phyloP scores from a whole-genome alignment of 2,888 invertebrate genomes.

The Parnassius glacialis region DNA sequence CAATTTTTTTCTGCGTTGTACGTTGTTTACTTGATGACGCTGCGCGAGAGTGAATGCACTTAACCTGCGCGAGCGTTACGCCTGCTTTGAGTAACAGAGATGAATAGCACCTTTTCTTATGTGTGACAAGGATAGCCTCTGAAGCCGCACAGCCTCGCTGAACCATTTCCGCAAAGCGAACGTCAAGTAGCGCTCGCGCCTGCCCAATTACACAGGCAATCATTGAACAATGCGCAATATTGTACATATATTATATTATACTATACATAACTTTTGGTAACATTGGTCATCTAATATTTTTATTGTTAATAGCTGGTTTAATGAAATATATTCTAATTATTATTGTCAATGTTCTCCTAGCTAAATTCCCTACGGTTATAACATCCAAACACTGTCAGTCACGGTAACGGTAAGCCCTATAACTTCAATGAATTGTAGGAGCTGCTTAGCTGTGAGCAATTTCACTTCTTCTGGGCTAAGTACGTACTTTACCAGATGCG shows the following conservation, averaged over 20 bases:
- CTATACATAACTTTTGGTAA: background rate
- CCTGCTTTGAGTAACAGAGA: conserved; percentile 31
- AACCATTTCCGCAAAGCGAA: conserved; percentile 15
- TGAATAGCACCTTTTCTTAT: conserved; percentile 34
- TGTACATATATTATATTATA: conserved; percentile 26
- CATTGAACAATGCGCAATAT: conserved; percentile 44
- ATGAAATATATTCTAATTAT: no score
- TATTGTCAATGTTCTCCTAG: no score
- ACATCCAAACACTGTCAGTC: no score
- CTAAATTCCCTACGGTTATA: no score
- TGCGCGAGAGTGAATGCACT: conserved; percentile 67
- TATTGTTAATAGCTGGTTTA: background rate
- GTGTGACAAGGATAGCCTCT: conserved; percentile 48
- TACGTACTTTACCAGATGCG: no score
- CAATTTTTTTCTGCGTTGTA: conserved; percentile 22
- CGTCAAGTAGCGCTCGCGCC: conserved; percentile 40
- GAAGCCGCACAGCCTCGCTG: conserved; percentile 31
- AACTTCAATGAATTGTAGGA: no score
- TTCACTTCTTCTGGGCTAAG: no score
- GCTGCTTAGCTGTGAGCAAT: no score
- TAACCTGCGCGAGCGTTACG: conserved; percentile 33
- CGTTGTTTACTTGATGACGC: conserved; percentile 56
- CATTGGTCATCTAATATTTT: background rate
- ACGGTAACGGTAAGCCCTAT: no score
- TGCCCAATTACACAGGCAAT: conserved; percentile 50